Percentiles rank a stretch among this genome's conserved stretches.
phyloP scores from a whole-genome alignment of 2,113 vertebrate species.

The Thamnaconus septentrionalis region DNA sequence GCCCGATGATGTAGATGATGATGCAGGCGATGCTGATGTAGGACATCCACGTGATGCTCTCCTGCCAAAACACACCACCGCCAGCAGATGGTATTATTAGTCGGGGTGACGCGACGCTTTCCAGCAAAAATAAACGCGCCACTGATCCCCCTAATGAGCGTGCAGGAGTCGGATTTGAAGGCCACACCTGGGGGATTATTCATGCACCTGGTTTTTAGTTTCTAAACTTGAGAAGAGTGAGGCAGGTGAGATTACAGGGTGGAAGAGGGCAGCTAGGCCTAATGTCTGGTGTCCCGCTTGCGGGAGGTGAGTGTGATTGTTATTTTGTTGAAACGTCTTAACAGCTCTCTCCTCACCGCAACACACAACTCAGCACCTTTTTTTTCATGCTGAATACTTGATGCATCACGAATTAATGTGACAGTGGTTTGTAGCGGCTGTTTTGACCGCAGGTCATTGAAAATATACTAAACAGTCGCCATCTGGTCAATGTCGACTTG shows the following conservation, averaged over 20 bases:
- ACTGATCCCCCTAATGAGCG: neutral
- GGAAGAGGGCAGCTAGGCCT: slow-evolving; percentile 3
- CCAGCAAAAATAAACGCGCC: slow-evolving; percentile 3
- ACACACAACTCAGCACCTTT: slow-evolving; percentile 34
- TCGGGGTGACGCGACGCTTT: neutral
- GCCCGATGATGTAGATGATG: slow-evolving; percentile 86
- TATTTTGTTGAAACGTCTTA: slow-evolving; percentile 4
- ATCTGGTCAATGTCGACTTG: too few species aligned
- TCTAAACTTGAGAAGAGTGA: neutral
- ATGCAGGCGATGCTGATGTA: slow-evolving; percentile 87
- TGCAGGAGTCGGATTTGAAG: neutral
- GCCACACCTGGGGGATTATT: neutral
- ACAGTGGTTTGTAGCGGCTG: neutral
- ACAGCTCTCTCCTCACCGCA: neutral
- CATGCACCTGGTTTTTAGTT: neutral
- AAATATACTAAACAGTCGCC: neutral
- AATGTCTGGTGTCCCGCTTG: neutral
- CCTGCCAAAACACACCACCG: slow-evolving; percentile 61
- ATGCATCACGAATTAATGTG: neutral
- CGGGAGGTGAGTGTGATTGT: neutral
- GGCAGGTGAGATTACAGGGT: slow-evolving; percentile 25
- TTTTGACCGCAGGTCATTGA: neutral
- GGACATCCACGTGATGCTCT: slow-evolving; percentile 82
- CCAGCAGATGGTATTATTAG: slow-evolving; percentile 15
- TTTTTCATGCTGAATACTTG: neutral